Evolutionary conservation across 1,140 invertebrate genomes (phyloP), one percentile per base, ranked within the genome.

Genomic region (Pseudomyrmex gracilis): DNA sequence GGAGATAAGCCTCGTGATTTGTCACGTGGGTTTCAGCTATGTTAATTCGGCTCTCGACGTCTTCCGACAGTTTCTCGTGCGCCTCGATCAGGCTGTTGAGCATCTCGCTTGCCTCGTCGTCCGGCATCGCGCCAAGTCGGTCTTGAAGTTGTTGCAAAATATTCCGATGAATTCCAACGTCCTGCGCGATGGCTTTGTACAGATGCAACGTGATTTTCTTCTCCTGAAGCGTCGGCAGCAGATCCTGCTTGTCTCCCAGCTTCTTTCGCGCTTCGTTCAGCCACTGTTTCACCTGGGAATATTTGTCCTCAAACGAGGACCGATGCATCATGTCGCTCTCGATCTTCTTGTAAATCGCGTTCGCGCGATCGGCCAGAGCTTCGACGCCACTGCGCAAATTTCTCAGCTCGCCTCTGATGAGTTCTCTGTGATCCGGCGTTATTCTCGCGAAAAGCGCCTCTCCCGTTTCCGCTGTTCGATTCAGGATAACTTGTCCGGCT

Each of bases 281-380:
- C 97, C 98, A 98, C 90, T 97, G 96, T 85, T 96, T 96, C 4
- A 97, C 96, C 94, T 98, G 97, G 68, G 96, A 96, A 86, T 97
- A 97, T 84, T 97, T 98, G 89, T 98, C 98, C 90, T 99, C 98
- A 91, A 98, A 98, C 0, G 97, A 98, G 7, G 97, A 97, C 91
- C 97, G 95, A 87, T 98, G 97, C 90, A 98, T 97, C 55, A 98
- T 96, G 34, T 97, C 96, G 22, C 96, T 97, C 94, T 98, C 98
- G 53, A 98, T 96, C 87, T 96, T 96, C 92, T 98, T 98, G 82
- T 98, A 96, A 7, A 98, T 96, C 2, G 96, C 96, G 93, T 97
- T 98, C 0, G 98, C 96, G 90, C 97, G 96, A 91, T 99, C 98
- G 45, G 97, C 96, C 17, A 98, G 95, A 64, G 96, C 95, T 94